Base-by-base conservation (phyloP, 2,888 invertebrate species). In the Sericinus montela region DNA sequence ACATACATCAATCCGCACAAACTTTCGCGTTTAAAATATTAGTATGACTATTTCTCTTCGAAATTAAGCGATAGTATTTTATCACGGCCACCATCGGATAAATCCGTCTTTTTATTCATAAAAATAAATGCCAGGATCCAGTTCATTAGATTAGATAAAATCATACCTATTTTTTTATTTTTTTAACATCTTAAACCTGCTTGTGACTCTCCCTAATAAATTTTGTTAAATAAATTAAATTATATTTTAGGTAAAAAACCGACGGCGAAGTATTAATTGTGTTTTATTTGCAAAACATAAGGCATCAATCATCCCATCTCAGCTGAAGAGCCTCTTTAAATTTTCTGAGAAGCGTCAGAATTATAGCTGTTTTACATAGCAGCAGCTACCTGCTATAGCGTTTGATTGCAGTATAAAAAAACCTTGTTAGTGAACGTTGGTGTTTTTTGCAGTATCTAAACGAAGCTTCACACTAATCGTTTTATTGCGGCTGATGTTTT, bases 401-500 rank as follows among this genome's bases (percentile, higher is more conserved):
- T 72, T 66, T 72, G 72, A 75, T 73, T 71, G 69, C 55, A 61
- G 62, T 48, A 75, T 78, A 83, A 82, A 82, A n/a, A 81, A 50
- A 80, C 75, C 78, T 84, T 67, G 83, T 85, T 85, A 82, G 74
- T 64, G 59, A 58, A 59, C 55, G 53, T 44, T 49, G 51, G 58
- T 51, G 61, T 71, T 79, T 79, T 82, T 78, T 77, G 72, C 75
- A 63, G 57, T 65, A 53, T 34, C 50, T 58, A 59, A 66, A 69
- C 64, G 63, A 69, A 68, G 69, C 69, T 65, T 62, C 55, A 52
- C 68, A 72, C 75, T 78, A 84, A 83, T 78, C 78, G 77, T 62
- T 83, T 82, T 83, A 82, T 77, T 80, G 80, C 80, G 73, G 69
- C 62, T 80, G 80, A 82, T 76, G 78, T 66, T 73, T 73, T 78